These are phyloP conservation scores for Typhlichthys subterraneus DNA, from an alignment of 2,797 vertebrate genomes.

Conservation along the genomic window DNA sequence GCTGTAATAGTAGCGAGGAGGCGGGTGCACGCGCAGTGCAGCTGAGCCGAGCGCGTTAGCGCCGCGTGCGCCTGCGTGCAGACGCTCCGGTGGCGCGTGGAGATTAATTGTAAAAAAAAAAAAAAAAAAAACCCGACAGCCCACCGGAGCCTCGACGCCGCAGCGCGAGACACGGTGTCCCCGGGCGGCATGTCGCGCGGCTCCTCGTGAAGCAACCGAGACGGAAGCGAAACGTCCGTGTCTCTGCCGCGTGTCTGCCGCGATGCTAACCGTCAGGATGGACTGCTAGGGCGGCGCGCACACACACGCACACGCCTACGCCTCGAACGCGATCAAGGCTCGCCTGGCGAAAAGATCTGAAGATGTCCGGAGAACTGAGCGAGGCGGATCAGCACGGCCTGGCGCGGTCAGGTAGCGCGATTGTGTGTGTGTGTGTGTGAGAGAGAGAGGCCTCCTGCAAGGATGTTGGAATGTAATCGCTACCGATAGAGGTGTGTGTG, in stretches of 20 bases:
- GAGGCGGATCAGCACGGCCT: not conserved
- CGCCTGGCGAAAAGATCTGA: not conserved
- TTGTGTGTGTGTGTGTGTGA: not conserved
- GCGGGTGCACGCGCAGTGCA: constrained; percentile 7
- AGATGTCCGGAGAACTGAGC: not conserved
- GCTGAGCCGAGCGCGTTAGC: not conserved
- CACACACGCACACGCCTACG: not conserved
- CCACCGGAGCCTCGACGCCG: not conserved
- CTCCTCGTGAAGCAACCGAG: no score
- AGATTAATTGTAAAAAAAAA: not conserved
- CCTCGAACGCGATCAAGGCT: not conserved
- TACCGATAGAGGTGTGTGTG: no score
- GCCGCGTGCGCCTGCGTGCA: constrained; percentile 9
- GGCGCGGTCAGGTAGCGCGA: not conserved
- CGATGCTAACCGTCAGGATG: constrained; percentile 41
- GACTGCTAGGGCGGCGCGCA: constrained; percentile 59
- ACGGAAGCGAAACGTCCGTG: no score
- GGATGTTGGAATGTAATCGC: no score
- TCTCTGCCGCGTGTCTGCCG: not conserved
- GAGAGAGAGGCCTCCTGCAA: no score
- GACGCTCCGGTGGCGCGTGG: not conserved
- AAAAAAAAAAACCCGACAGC: not conserved
- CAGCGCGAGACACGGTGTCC: not conserved
- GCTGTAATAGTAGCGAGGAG: no score
- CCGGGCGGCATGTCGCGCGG: not conserved